Evolutionary conservation across 2,888 invertebrate genomes (phyloP).

Genomic region (Dione vanillae): DNA sequence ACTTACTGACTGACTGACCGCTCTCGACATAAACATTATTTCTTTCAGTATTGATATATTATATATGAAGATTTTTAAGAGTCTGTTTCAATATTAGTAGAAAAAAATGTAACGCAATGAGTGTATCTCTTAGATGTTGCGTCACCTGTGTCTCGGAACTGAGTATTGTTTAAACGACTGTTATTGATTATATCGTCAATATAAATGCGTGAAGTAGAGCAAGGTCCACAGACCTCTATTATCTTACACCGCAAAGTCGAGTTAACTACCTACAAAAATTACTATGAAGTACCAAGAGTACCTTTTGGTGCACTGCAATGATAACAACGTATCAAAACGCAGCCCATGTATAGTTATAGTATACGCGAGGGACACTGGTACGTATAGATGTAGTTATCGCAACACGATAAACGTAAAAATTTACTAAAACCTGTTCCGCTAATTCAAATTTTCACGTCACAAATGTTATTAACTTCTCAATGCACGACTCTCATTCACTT

Average conservation of each 20-base stretch:
- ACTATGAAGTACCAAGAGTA: neutral
- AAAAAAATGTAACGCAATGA: too few species aligned
- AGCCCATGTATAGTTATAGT: neutral
- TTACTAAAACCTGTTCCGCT: conserved; percentile 6
- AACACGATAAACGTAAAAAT: neutral
- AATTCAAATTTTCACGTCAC: conserved; percentile 10
- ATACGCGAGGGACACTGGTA: neutral
- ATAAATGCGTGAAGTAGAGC: neutral
- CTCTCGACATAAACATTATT: too few species aligned
- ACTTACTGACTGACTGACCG: too few species aligned
- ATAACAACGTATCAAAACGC: neutral
- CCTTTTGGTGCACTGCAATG: neutral
- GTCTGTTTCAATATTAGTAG: neutral
- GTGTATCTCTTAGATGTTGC: too few species aligned
- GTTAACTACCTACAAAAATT: neutral
- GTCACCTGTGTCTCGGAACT: neutral
- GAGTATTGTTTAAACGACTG: conserved; percentile 2
- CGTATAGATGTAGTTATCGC: neutral
- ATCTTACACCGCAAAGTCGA: neutral
- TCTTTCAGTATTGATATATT: too few species aligned
- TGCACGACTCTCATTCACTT: conserved; percentile 12
- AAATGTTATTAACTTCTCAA: conserved; percentile 21
- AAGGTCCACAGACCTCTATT: neutral
- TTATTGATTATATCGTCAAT: neutral
- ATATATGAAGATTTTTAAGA: neutral